Evolutionary conservation across 1,140 invertebrate genomes (phyloP).

Genomic region (Heliconius eleuchia): DNA sequence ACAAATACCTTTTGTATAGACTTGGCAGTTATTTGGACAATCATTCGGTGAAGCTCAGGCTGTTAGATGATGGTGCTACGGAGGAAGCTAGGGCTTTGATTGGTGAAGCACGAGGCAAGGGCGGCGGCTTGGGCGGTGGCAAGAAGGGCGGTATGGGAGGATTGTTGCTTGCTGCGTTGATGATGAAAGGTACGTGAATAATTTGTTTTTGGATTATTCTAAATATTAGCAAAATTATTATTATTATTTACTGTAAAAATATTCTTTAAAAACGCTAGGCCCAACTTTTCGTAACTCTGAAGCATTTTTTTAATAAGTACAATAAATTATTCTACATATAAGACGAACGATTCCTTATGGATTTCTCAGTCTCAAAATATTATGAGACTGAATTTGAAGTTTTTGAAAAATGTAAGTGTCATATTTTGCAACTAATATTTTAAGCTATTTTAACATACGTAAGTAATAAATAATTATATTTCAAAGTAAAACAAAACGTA

Average conservation of each 20-base stretch:
- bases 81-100: constrained; percentile 80
- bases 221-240: not conserved
- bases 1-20: constrained; percentile 88
- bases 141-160: constrained; percentile 82
- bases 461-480: too few species aligned
- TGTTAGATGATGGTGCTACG: constrained; percentile 85
- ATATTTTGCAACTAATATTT: too few species aligned
- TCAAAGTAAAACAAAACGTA: too few species aligned
- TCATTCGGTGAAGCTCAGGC: constrained; percentile 87
- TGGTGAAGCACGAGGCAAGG: constrained; percentile 70
- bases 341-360: too few species aligned
- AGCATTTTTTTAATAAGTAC: too few species aligned
- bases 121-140: constrained; percentile 73
- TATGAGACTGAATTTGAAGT: too few species aligned
- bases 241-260: not conserved
- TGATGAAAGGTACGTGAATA: constrained; percentile 84
- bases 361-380: too few species aligned
- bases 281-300: too few species aligned
- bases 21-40: constrained; percentile 86
- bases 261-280: too few species aligned
- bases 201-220: not conserved
- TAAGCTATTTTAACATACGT: too few species aligned
- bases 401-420: too few species aligned
- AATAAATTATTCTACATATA: too few species aligned
- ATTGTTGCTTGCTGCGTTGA: constrained; percentile 82